Conservation (phyloP, 1,140 invertebrate genomes). For the Trinorchestia longiramus region DNA sequence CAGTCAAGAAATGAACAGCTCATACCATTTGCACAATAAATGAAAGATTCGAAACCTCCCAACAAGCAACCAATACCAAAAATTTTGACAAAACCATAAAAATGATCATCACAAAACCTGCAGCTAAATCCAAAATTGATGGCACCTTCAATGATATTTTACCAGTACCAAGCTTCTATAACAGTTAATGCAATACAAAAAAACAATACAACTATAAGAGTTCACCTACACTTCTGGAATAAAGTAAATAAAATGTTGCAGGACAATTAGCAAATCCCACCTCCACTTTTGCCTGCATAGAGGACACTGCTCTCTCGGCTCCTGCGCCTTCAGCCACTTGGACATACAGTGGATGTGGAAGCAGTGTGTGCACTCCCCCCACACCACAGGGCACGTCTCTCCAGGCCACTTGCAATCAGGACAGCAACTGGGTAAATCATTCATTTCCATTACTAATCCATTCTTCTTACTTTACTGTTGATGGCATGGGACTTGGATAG, state of each 20-base stretch:
- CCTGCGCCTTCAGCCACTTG: constrained; percentile 98
- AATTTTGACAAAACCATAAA: too few relatives aligned
- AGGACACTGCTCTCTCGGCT: constrained; percentile 94
- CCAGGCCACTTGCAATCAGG: constrained; percentile 98
- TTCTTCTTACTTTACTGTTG: neutral
- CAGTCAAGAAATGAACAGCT: too few relatives aligned
- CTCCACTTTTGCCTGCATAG: constrained; percentile 99
- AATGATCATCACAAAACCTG: too few relatives aligned
- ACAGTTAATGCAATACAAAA: too few relatives aligned
- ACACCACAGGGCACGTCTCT: constrained; percentile 98
- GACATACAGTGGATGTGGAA: constrained; percentile 99
- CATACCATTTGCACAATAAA: too few relatives aligned
- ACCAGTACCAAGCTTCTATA: too few relatives aligned
- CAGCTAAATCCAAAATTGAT: too few relatives aligned
- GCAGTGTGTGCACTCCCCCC: constrained; percentile 98
- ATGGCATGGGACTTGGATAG: too few relatives aligned
- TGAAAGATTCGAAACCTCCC: too few relatives aligned
- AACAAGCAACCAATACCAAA: too few relatives aligned
- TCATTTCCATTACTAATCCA: neutral
- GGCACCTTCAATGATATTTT: too few relatives aligned
- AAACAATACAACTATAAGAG: too few relatives aligned
- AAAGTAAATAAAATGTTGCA: neutral
- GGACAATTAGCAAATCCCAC: constrained; percentile 69
- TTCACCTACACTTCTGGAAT: neutral
- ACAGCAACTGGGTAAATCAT: constrained; percentile 81